A percentile compares a stretch with the other conserved stretches of the same genome.
These are phyloP conservation scores for Cyanocitta stelleri DNA, from an alignment of 2,113 vertebrate genomes.

Conservation along the genomic window DNA sequence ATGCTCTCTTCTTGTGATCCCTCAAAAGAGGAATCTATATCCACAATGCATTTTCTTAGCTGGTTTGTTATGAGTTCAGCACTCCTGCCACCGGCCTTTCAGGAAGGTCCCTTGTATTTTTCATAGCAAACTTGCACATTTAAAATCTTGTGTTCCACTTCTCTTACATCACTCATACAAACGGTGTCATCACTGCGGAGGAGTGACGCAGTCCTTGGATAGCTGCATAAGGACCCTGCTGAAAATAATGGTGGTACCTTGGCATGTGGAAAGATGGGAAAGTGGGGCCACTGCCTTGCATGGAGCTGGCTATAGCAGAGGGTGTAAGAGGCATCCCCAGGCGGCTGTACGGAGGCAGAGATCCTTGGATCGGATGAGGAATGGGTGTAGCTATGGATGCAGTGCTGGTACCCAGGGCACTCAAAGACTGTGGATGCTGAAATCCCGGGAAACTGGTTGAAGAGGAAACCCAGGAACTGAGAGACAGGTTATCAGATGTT, in stretches of 20 bases:
- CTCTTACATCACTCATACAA: conserved; percentile 83
- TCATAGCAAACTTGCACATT: not conserved
- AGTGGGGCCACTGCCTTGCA: conserved; percentile 90
- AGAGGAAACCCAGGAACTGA: conserved; percentile 95
- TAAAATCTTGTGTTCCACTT: not conserved
- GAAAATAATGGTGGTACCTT: conserved; percentile 97
- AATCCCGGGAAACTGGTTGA: conserved; percentile 91
- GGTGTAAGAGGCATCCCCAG: conserved; percentile 92
- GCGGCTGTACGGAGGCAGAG: conserved; percentile 89
- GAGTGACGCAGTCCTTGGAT: conserved; percentile 98
- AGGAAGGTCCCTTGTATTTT: conserved; percentile 30
- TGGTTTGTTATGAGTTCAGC: conserved; percentile 24
- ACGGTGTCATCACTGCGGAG: conserved; percentile 96
- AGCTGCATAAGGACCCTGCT: conserved; percentile 97
- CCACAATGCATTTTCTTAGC: not conserved
- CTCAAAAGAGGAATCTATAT: conserved; percentile 8
- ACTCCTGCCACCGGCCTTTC: conserved; percentile 13
- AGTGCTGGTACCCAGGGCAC: conserved; percentile 82
- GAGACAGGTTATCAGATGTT: conserved; percentile 91
- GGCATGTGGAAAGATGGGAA: conserved; percentile 99
- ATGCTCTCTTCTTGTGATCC: not conserved
- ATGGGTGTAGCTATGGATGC: conserved; percentile 83
- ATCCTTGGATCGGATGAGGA: conserved; percentile 93
- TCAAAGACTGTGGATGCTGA: conserved; percentile 91
- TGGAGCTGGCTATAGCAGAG: conserved; percentile 84